Percentiles rank a stretch among this genome's conserved stretches.
phyloP scores from a whole-genome alignment of 1,140 invertebrate species.

The Eriocheir sinensis region DNA sequence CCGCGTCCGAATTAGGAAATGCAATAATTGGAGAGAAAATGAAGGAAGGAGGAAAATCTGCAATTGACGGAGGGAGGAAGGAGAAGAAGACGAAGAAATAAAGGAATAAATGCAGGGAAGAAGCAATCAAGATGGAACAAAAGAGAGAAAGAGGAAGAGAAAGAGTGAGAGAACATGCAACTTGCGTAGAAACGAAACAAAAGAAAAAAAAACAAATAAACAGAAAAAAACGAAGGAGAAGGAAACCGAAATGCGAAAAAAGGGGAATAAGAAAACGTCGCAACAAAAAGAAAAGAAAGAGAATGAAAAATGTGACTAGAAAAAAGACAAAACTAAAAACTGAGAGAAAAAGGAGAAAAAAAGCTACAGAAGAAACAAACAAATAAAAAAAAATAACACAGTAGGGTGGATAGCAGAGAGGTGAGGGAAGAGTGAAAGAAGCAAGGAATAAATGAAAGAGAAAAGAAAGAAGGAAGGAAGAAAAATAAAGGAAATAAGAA shows the following conservation, averaged over 20 bases:
- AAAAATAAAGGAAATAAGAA: background rate
- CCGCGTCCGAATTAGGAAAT: too few relatives aligned
- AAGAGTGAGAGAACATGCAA: background rate
- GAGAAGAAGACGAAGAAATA: too few relatives aligned
- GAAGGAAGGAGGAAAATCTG: too few relatives aligned
- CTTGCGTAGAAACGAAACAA: background rate
- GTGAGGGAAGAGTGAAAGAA: background rate
- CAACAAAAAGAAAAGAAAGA: constrained; percentile 10
- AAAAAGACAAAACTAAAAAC: background rate
- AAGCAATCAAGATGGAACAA: background rate
- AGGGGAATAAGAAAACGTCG: background rate
- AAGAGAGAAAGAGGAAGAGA: background rate
- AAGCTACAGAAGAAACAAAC: too few relatives aligned
- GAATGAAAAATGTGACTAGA: constrained; percentile 19
- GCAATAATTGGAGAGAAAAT: too few relatives aligned
- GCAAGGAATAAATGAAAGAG: background rate
- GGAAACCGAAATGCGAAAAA: background rate
- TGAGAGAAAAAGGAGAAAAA: constrained; percentile 11
- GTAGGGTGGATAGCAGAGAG: background rate
- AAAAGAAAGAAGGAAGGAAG: background rate
- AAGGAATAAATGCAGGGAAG: too few relatives aligned
- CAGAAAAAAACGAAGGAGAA: background rate
- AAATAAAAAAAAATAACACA: background rate
- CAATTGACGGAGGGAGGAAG: too few relatives aligned
- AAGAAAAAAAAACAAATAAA: background rate